A percentile compares a stretch with the other conserved stretches of the same genome.
Conservation (phyloP, 2,113 vertebrate genomes). For the Strigops habroptila region DNA sequence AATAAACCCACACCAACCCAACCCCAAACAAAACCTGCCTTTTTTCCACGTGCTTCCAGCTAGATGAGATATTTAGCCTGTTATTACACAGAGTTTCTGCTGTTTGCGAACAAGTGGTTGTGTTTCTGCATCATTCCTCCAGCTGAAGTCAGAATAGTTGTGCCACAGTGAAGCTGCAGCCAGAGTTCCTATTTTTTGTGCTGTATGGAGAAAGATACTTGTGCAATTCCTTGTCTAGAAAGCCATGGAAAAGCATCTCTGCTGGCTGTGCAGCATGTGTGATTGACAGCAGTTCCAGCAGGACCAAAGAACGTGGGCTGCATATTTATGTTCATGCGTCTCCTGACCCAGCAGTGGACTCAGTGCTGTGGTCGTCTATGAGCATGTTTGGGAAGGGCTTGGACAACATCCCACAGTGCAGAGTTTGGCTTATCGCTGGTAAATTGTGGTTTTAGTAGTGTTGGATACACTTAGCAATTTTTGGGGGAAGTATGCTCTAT, state of each 20-base stretch:
- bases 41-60: neutral
- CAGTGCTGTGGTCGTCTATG: neutral
- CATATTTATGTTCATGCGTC: neutral
- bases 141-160: neutral
- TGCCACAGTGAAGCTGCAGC: neutral
- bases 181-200: neutral
- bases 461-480: neutral
- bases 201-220: neutral
- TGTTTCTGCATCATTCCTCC: neutral
- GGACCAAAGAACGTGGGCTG: neutral
- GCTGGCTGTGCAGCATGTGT: neutral
- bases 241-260: neutral
- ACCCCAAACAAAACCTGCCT: neutral
- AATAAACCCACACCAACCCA: conserved; percentile 4
- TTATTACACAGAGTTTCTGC: neutral
- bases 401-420: neutral
- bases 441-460: neutral
- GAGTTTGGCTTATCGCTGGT: neutral
- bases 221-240: neutral
- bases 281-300: neutral
- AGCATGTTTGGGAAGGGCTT: neutral
- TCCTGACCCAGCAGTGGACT: neutral
- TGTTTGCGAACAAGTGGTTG: neutral
- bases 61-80: neutral
- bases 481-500: neutral